Evolutionary conservation across 1,140 invertebrate species (phyloP).

Genomic region (Chlorops oryzae): DNA sequence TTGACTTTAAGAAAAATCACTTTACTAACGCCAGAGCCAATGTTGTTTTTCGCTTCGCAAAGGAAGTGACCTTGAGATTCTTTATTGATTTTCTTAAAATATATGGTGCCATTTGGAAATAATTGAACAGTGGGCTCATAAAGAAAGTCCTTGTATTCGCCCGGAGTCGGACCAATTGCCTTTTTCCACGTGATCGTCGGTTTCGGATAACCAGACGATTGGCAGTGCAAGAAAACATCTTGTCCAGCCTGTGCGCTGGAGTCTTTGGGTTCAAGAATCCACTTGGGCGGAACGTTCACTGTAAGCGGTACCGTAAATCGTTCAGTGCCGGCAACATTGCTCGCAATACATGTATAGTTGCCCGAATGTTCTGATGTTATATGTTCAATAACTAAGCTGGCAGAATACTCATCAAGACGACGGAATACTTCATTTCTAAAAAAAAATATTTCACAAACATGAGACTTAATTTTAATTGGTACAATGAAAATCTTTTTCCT

Average conservation of each 20-base stretch:
- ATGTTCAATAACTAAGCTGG: constrained; percentile 80
- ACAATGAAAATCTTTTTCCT: constrained; percentile 10
- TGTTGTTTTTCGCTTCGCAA: constrained; percentile 86
- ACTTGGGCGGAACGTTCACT: constrained; percentile 84
- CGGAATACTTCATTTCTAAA: constrained; percentile 52
- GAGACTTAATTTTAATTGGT: not conserved
- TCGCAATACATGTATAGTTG: constrained; percentile 83
- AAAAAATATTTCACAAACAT: not conserved
- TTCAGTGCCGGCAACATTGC: constrained; percentile 74
- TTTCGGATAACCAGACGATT: constrained; percentile 83
- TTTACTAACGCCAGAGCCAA: constrained; percentile 81
- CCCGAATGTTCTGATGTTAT: constrained; percentile 76
- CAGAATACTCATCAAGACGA: constrained; percentile 78
- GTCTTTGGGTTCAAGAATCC: constrained; percentile 84
- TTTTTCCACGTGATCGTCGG: constrained; percentile 84
- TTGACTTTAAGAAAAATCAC: constrained; percentile 83
- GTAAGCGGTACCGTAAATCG: constrained; percentile 68
- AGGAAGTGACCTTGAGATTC: constrained; percentile 84
- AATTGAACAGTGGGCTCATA: constrained; percentile 68
- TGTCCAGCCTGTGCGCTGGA: constrained; percentile 78
- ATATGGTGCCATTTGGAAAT: constrained; percentile 72
- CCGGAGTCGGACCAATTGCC: constrained; percentile 72
- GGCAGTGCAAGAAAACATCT: constrained; percentile 78
- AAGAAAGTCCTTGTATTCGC: constrained; percentile 79
- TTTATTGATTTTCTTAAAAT: constrained; percentile 73